Conservation (phyloP, 2,888 invertebrate genomes). For the Drosophila niveifrons region DNA sequence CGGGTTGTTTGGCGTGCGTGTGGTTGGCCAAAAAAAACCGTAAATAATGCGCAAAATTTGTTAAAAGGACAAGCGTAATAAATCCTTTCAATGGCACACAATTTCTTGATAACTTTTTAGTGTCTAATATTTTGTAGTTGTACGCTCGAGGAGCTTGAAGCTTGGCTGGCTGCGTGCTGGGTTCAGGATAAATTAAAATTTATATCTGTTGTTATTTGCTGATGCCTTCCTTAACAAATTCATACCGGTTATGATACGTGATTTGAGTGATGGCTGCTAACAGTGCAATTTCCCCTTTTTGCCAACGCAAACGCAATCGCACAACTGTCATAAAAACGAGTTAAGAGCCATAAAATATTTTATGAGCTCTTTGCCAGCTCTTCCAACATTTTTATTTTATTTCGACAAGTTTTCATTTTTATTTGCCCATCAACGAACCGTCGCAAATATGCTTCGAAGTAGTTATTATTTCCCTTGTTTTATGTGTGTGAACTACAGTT, state of each 20-base stretch:
- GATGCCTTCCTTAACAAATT: slow-evolving; percentile 47
- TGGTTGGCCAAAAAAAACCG: slow-evolving; percentile 46
- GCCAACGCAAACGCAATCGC: slow-evolving; percentile 16
- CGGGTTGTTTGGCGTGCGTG: slow-evolving; percentile 24
- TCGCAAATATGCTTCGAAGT: slow-evolving; percentile 39
- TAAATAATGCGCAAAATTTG: slow-evolving; percentile 81
- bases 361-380: slow-evolving; percentile 38
- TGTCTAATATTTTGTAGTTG: slow-evolving; percentile 62
- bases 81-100: slow-evolving; percentile 79
- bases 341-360: slow-evolving; percentile 47
- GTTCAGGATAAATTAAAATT: slow-evolving; percentile 63
- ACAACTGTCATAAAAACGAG: slow-evolving; percentile 31
- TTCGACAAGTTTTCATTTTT: slow-evolving; percentile 34
- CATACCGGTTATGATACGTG: slow-evolving; percentile 60
- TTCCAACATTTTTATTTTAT: slow-evolving; percentile 24
- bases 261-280: slow-evolving; percentile 62
- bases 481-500: neutral
- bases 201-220: slow-evolving; percentile 57
- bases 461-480: slow-evolving; percentile 4
- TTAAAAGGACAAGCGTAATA: slow-evolving; percentile 79
- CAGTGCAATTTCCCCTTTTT: slow-evolving; percentile 51
- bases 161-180: neutral
- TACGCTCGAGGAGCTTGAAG: slow-evolving; percentile 23
- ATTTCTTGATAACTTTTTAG: slow-evolving; percentile 76
- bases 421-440: slow-evolving; percentile 23